A percentile compares a stretch with the other conserved stretches of the same genome.
These are phyloP conservation scores for Argyrosomus japonicus DNA, from an alignment of 2,113 vertebrate species.

Conservation along the genomic window DNA sequence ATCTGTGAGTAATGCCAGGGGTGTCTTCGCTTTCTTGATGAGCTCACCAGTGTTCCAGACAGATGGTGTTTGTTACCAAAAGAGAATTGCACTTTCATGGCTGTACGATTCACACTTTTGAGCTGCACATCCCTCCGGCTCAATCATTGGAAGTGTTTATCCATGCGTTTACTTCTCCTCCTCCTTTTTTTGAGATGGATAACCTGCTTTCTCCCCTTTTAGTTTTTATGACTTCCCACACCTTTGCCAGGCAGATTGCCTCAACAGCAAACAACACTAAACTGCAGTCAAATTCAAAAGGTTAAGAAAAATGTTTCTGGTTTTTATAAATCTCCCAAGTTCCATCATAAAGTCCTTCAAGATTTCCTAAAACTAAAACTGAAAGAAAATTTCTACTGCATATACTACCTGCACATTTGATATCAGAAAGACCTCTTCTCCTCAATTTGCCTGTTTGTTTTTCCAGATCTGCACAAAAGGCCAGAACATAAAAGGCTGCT, in stretches of 20 bases:
- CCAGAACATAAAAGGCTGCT: background rate
- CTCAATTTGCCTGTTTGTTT: background rate
- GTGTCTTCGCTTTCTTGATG: constrained; percentile 58
- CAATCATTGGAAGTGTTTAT: constrained; percentile 62
- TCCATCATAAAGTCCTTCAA: constrained; percentile 14
- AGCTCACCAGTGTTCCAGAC: constrained; percentile 62
- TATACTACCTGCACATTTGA: constrained; percentile 1
- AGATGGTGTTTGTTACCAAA: constrained; percentile 76
- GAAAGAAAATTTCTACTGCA: background rate
- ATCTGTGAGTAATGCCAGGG: constrained; percentile 38
- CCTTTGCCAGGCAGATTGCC: constrained; percentile 27
- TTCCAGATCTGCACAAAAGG: constrained; percentile 18
- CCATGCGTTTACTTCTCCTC: constrained; percentile 48
- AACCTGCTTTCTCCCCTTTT: constrained; percentile 23
- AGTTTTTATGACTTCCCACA: constrained; percentile 42
- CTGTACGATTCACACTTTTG: constrained; percentile 48
- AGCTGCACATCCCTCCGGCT: constrained; percentile 51
- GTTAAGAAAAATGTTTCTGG: background rate
- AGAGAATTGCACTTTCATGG: constrained; percentile 65
- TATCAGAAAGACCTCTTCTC: background rate
- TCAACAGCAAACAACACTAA: constrained; percentile 16
- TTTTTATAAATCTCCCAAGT: constrained; percentile 1
- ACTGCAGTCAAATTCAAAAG: constrained; percentile 6
- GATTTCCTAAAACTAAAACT: constrained; percentile 25
- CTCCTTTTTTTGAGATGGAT: constrained; percentile 38